Evolutionary conservation across 2,113 vertebrate genomes (phyloP).

Genomic region (Scomber japonicus): DNA sequence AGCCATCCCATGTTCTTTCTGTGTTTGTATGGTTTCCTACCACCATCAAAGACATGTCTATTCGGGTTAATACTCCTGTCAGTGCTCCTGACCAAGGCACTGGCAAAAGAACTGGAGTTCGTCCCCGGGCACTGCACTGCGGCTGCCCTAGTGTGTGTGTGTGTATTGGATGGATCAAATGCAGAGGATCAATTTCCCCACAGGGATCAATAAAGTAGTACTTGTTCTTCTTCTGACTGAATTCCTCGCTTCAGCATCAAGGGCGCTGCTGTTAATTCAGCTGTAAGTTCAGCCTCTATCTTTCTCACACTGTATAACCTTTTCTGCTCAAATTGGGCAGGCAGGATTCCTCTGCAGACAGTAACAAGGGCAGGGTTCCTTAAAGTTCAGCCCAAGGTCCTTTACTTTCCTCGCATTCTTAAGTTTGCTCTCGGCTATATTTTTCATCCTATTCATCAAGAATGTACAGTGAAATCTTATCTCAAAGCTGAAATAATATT

Average conservation of each 20-base stretch:
- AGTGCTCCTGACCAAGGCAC: no score
- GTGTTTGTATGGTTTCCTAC: no score
- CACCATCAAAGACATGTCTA: no score
- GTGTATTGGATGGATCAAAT: no score
- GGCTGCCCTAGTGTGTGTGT: no score
- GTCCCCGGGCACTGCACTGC: no score
- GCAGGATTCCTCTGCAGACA: constrained; percentile 56
- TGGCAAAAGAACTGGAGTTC: no score
- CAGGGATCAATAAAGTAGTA: no score
- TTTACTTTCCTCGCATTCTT: neutral
- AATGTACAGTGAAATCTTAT: neutral
- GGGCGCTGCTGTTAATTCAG: constrained; percentile 45
- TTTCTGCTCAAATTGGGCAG: constrained; percentile 57
- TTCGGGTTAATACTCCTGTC: no score
- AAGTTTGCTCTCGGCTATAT: neutral
- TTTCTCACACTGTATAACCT: constrained; percentile 29
- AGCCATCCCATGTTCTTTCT: no score
- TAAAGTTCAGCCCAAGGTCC: constrained; percentile 31
- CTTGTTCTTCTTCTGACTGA: constrained; percentile 28
- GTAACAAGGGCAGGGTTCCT: constrained; percentile 14
- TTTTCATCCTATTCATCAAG: neutral
- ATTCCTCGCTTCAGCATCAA: constrained; percentile 47
- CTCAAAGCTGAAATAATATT: no score
- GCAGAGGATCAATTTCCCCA: no score
- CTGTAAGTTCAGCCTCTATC: constrained; percentile 45